phyloP scores from a whole-genome alignment of 2,888 invertebrate species.

The Ophion ellenae region DNA sequence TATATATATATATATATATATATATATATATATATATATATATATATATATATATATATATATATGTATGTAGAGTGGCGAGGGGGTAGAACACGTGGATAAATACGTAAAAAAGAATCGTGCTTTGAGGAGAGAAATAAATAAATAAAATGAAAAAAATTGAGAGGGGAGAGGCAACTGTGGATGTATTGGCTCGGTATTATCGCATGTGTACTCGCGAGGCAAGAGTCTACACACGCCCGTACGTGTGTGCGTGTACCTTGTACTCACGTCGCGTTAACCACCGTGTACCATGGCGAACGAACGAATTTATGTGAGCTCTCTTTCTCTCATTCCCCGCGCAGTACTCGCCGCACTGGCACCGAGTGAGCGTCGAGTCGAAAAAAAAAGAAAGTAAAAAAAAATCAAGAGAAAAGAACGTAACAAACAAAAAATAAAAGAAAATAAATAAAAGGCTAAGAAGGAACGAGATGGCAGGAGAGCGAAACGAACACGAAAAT shows the following conservation, averaged over 20 bases:
- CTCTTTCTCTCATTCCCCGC: slow-evolving; percentile 39
- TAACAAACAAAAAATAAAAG: slow-evolving; percentile 34
- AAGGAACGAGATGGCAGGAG: slow-evolving; percentile 52
- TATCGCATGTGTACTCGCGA: slow-evolving; percentile 43
- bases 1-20: too few relatives aligned
- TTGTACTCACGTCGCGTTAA: slow-evolving; percentile 55
- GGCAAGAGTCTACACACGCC: slow-evolving; percentile 17
- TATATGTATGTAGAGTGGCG: not conserved
- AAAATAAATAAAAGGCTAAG: slow-evolving; percentile 54
- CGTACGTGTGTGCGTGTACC: not conserved
- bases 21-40: too few relatives aligned
- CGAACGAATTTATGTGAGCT: slow-evolving; percentile 61
- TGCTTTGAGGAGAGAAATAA: slow-evolving; percentile 15
- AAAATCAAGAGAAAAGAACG: slow-evolving; percentile 9
- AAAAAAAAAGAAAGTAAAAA: slow-evolving; percentile 5
- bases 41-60: too few relatives aligned
- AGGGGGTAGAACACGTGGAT: slow-evolving; percentile 35
- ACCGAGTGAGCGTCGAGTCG: slow-evolving; percentile 29
- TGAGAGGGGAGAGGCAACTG: not conserved
- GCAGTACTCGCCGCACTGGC: slow-evolving; percentile 23
- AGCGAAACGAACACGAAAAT: slow-evolving; percentile 58
- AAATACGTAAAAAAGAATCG: slow-evolving; percentile 3
- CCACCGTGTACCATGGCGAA: slow-evolving; percentile 63
- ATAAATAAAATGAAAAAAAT: slow-evolving; percentile 10
- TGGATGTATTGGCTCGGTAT: slow-evolving; percentile 15